These are phyloP conservation scores for Psilopsiagon aymara DNA, from an alignment of 2,113 vertebrate genomes.

Conservation along the genomic window DNA sequence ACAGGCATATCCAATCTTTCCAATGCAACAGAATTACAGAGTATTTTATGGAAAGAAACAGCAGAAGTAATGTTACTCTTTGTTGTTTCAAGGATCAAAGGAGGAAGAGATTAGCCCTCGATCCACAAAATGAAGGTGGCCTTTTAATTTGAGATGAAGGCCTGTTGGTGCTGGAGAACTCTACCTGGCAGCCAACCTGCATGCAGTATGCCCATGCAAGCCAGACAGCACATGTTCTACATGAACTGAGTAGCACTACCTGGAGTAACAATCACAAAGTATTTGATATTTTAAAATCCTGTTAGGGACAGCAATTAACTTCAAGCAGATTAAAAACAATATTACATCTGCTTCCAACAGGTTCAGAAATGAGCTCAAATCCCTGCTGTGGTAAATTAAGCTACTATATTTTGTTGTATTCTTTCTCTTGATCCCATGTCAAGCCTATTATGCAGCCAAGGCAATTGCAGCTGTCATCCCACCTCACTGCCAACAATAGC, in stretches of 20 bases:
- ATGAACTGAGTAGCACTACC: background rate
- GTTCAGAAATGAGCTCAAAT: constrained; percentile 23
- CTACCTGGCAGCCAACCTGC: background rate
- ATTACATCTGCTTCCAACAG: background rate
- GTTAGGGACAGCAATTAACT: background rate
- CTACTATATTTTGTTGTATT: background rate
- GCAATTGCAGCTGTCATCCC: constrained; percentile 1
- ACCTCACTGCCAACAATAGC: background rate
- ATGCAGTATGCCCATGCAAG: background rate
- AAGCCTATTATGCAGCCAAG: background rate
- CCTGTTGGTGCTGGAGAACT: background rate
- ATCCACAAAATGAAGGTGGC: background rate
- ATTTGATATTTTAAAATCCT: background rate
- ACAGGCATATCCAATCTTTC: background rate
- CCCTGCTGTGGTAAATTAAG: background rate
- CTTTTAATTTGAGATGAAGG: background rate
- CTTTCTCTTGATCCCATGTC: background rate
- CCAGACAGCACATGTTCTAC: background rate
- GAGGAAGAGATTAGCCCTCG: background rate
- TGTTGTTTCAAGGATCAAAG: background rate
- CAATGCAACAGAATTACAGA: background rate
- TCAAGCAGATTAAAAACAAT: constrained; percentile 24
- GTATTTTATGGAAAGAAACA: background rate
- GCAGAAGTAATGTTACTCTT: background rate
- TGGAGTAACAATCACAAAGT: background rate